Evolutionary conservation across 2,797 vertebrate genomes (phyloP).

Genomic region (Thunnus albacares): DNA sequence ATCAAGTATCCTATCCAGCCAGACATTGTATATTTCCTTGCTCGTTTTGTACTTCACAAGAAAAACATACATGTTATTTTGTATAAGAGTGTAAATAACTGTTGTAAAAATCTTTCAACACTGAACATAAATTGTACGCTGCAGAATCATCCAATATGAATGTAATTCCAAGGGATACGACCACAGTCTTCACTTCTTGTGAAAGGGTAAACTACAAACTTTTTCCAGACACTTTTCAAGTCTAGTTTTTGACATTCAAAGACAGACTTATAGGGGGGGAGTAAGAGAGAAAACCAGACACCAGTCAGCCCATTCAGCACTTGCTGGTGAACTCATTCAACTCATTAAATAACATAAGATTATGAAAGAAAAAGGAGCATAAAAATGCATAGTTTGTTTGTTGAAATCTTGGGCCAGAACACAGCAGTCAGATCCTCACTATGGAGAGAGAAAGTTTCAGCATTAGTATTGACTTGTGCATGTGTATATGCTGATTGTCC

Average conservation of each 20-base stretch:
- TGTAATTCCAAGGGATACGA: not conserved
- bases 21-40: no score
- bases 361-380: not conserved
- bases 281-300: no score
- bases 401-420: no score
- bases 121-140: no score
- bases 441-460: not conserved
- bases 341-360: not conserved
- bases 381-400: not conserved
- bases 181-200: not conserved
- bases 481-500: not conserved
- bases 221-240: not conserved
- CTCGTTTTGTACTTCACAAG: no score
- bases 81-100: no score
- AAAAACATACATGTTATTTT: no score
- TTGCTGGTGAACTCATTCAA: not conserved
- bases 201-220: not conserved
- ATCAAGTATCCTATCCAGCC: no score
- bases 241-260: not conserved
- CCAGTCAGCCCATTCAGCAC: not conserved
- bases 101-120: no score
- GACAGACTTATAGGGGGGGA: no score
- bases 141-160: no score
- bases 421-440: not conserved
- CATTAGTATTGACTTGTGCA: not conserved